These are phyloP conservation scores for Eulemur coronatus DNA, from an alignment of 2,797 vertebrate species.

Conservation along the genomic window DNA sequence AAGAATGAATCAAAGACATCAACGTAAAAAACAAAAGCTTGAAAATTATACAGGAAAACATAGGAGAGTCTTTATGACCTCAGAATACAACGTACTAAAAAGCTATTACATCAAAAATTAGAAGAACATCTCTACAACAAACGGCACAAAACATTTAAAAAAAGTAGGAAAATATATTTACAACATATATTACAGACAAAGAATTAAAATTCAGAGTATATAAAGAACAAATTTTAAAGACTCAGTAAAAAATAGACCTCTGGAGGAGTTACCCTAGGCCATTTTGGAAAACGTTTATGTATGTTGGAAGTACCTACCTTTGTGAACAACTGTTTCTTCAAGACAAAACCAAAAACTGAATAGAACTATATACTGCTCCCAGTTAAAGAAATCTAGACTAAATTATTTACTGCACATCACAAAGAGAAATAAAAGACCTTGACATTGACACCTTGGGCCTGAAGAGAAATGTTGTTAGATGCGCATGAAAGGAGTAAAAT, in stretches of 20 bases:
- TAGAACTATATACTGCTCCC: background rate
- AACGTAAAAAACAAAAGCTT: background rate
- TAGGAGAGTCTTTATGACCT: background rate
- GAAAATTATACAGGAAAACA: background rate
- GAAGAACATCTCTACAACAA: background rate
- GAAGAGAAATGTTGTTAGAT: background rate
- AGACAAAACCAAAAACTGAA: background rate
- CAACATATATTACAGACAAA: background rate
- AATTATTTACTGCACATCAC: background rate
- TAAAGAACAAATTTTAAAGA: background rate
- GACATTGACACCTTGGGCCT: background rate
- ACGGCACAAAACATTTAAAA: background rate
- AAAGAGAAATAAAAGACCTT: background rate
- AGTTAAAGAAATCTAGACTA: background rate
- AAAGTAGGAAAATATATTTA: background rate
- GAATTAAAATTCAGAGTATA: background rate
- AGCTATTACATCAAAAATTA: background rate
- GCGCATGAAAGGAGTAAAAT: background rate
- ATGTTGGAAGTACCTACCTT: background rate
- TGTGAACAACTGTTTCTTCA: background rate
- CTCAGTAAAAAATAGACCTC: background rate
- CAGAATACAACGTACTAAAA: background rate
- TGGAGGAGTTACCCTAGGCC: background rate
- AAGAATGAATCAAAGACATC: background rate
- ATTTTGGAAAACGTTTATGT: background rate